Evolutionary conservation across 1,140 invertebrate species (phyloP).

Genomic region (Sycophaga agraensis): DNA sequence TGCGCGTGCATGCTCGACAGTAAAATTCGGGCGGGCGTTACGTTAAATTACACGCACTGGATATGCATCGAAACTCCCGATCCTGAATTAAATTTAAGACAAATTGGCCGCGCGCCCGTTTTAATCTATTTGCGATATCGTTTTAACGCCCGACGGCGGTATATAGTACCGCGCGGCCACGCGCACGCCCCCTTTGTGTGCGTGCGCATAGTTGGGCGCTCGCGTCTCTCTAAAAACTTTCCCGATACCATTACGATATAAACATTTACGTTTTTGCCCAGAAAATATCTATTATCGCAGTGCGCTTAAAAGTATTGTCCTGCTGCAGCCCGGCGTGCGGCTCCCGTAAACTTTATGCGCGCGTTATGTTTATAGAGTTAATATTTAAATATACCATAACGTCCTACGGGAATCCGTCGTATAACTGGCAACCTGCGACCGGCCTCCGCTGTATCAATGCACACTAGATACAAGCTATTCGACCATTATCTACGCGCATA

Average conservation of each 20-base stretch:
- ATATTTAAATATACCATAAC: conserved; percentile 29
- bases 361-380: conserved; percentile 29
- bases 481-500: conserved; percentile 7
- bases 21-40: too few relatives aligned
- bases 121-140: too few relatives aligned
- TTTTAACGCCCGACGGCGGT: too few relatives aligned
- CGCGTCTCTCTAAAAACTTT: not conserved
- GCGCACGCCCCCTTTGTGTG: not conserved
- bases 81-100: too few relatives aligned
- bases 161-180: too few relatives aligned
- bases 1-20: too few relatives aligned
- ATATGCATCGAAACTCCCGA: too few relatives aligned
- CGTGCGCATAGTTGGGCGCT: not conserved
- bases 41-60: too few relatives aligned
- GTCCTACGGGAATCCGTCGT: conserved; percentile 20
- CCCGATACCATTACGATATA: conserved; percentile 12
- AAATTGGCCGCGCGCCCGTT: not conserved
- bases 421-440: conserved; percentile 23
- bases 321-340: too few relatives aligned
- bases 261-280: conserved; percentile 14
- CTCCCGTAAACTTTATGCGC: conserved; percentile 25
- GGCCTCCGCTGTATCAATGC: conserved; percentile 11
- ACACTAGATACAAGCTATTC: conserved; percentile 25
- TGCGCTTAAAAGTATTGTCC: conserved; percentile 25
- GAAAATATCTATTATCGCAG: conserved; percentile 27